These are phyloP conservation scores for Bungarus multicinctus DNA, from an alignment of 2,113 vertebrate species.

Conservation along the genomic window DNA sequence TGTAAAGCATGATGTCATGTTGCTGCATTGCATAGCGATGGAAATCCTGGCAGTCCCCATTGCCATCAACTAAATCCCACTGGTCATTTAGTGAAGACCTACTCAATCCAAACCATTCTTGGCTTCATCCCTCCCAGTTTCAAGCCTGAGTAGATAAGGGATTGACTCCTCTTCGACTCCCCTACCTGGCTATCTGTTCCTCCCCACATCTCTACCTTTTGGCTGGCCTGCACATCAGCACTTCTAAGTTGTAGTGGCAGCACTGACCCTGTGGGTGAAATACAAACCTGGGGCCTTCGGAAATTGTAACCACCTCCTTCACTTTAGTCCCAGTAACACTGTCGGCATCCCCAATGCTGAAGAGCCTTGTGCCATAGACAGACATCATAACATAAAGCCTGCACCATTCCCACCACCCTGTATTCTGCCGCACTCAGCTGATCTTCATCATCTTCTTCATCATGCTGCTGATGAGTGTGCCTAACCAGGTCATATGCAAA, in stretches of 20 bases:
- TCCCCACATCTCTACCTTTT: not conserved
- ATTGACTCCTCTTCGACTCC: not conserved
- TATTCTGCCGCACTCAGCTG: not conserved
- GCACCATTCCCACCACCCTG: not conserved
- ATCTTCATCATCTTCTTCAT: not conserved
- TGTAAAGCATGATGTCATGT: not conserved
- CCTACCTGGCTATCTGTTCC: not conserved
- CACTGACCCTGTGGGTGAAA: not conserved
- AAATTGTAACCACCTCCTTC: not conserved
- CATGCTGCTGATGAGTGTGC: not conserved
- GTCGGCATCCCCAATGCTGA: not conserved
- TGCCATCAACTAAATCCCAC: not conserved
- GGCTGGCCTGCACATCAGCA: not conserved
- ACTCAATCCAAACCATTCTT: not conserved
- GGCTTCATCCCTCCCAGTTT: not conserved
- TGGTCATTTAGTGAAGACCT: not conserved
- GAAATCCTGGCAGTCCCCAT: not conserved
- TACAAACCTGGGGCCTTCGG: not conserved
- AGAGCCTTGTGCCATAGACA: not conserved
- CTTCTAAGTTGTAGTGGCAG: not conserved
- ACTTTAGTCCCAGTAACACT: not conserved
- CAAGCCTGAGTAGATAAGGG: not conserved
- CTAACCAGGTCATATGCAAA: not conserved
- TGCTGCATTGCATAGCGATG: not conserved
- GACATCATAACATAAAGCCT: not conserved